Evolutionary conservation across 92 coral and sea anemone genomes (phyloP).

Genomic region (Heteractis magnifica): DNA sequence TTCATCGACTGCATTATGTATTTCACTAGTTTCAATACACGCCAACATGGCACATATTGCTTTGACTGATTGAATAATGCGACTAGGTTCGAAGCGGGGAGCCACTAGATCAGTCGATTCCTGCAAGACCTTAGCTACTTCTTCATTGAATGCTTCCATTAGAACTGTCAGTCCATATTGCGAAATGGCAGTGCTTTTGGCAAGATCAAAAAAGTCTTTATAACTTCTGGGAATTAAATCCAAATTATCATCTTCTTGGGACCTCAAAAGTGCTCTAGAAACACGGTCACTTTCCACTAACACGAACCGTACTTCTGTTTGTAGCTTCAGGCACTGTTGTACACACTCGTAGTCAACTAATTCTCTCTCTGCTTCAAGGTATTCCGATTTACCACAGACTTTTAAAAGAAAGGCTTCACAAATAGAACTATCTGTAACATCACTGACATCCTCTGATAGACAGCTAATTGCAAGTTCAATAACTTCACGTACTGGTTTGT

Average conservation of each 20-base stretch:
- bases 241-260: slow-evolving; percentile 66
- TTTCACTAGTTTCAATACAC: slow-evolving; percentile 76
- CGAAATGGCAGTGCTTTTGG: slow-evolving; percentile 84
- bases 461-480: slow-evolving; percentile 67
- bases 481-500: slow-evolving; percentile 61
- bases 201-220: slow-evolving; percentile 89
- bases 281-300: slow-evolving; percentile 84
- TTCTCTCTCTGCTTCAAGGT: slow-evolving; percentile 66
- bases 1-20: slow-evolving; percentile 66
- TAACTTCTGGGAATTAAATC: slow-evolving; percentile 79
- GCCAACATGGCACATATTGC: slow-evolving; percentile 95
- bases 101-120: slow-evolving; percentile 56
- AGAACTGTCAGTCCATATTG: slow-evolving; percentile 84
- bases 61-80: slow-evolving; percentile 81
- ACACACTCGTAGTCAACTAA: slow-evolving; percentile 92
- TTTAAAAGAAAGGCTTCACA: slow-evolving; percentile 69
- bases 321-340: slow-evolving; percentile 78
- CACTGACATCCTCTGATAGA: slow-evolving; percentile 58
- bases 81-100: slow-evolving; percentile 86
- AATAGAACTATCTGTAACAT: slow-evolving; percentile 42
- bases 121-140: slow-evolving; percentile 68
- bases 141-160: slow-evolving; percentile 79
- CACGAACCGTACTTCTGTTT: slow-evolving; percentile 72
- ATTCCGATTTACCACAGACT: slow-evolving; percentile 94
- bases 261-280: slow-evolving; percentile 74